Evolutionary conservation across 2,888 invertebrate genomes (phyloP), one percentile per base, ranked within the genome.

Genomic region (Drosophila engyochracea): DNA sequence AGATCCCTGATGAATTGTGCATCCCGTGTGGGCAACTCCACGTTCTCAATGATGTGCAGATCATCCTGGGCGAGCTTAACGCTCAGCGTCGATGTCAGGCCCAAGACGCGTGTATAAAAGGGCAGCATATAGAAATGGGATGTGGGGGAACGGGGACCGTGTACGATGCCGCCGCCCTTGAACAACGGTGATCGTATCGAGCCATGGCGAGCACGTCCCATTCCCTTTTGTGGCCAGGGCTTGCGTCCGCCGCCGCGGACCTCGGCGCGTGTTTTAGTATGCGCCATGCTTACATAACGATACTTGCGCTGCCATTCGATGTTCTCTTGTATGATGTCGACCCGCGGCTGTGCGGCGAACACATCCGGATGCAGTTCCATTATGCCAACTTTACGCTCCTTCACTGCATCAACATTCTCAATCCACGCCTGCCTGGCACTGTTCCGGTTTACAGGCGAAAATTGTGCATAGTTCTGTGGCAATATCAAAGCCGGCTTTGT

Each of bases 141-240:
- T 51, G 96, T 97, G 0, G 98, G 99, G 0, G 98, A 97, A 51
- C 99, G 95, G 0, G 99, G 99, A 0, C 99, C 99, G 91, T 98
- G 97, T 7, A 95, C 95, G 54, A 96, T 92, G 54, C 98, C 99
- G 90, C 99, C 98, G 0, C 96, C 96, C 76, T 94, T 94, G 94
- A 96, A 99, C 2, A 98, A 92, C 0, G 99, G 99, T 3, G 99
- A 97, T 68, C 98, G 95, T 70, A 97, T 97, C 16, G 98, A 98
- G 0, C 99, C 98, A 91, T 99, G 99, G 52, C 99, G 95, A 1
- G 99, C 97, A 81, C 95, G 95, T 0, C 99, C 99, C 35, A 95
- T 91, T 30, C 98, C 98, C 94, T 99, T 99, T 92, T 99, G 99
- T 0, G 97, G 98, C 98, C 99, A 99, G 0, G 99, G 99, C 90